phyloP scores from a whole-genome alignment of 2,888 invertebrate species.

The Parasteatoda lunata region DNA sequence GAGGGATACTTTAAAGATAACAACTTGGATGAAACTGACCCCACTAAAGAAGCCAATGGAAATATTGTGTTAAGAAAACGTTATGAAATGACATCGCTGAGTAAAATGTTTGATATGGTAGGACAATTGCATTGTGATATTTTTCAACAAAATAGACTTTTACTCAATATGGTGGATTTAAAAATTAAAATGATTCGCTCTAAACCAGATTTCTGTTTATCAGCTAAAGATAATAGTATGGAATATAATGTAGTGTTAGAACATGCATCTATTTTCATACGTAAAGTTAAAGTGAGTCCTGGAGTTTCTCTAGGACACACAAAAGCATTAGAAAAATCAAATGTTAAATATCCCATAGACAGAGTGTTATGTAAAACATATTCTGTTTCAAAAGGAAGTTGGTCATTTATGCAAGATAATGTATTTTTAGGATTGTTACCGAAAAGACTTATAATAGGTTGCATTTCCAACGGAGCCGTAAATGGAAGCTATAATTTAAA shows the following conservation, averaged over 20 bases:
- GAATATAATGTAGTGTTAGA: constrained; percentile 30
- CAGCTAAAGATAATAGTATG: neutral
- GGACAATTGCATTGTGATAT: constrained; percentile 35
- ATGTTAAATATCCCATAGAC: constrained; percentile 34
- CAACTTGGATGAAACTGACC: neutral
- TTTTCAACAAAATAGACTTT: constrained; percentile 3
- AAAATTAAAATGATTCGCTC: constrained; percentile 32
- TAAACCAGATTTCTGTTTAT: constrained; percentile 34
- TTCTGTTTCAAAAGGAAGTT: constrained; percentile 19
- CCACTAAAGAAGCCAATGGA: neutral
- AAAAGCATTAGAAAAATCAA: constrained; percentile 8
- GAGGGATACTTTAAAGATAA: constrained; percentile 32
- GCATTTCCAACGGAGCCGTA: too few relatives aligned
- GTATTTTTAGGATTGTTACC: constrained; percentile 20
- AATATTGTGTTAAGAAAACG: constrained; percentile 33
- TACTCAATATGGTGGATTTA: constrained; percentile 33
- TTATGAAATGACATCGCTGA: neutral
- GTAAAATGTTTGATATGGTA: constrained; percentile 36
- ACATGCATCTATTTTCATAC: constrained; percentile 17
- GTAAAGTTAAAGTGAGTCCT: constrained; percentile 40
- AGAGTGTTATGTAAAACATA: constrained; percentile 34
- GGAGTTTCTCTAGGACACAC: constrained; percentile 21
- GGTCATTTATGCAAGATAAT: constrained; percentile 27
- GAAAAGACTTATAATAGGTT: constrained; percentile 16
- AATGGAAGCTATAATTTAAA: too few relatives aligned